Conservation (phyloP, 2,113 vertebrate genomes). For the Lichenostomus cassidix region DNA sequence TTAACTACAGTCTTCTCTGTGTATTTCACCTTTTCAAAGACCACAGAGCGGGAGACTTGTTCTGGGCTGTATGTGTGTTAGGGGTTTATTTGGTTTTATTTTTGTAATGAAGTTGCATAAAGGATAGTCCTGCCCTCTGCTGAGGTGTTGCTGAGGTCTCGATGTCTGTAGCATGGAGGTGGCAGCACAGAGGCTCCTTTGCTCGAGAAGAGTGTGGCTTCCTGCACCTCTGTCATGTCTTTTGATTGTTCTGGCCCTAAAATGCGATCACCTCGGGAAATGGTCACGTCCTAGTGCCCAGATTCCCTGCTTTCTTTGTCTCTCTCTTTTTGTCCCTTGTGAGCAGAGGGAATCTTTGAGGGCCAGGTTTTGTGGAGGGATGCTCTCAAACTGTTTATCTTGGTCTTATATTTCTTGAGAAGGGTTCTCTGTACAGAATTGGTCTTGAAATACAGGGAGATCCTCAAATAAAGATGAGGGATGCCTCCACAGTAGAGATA, state of each 20-base stretch:
- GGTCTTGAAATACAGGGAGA: not conserved
- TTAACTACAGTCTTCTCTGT: not conserved
- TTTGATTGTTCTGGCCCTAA: not conserved
- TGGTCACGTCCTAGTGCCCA: fast-evolving
- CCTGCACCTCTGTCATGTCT: not conserved
- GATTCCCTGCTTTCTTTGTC: too few species aligned
- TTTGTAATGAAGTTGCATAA: not conserved
- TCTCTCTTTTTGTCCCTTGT: not conserved
- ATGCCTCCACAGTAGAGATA: not conserved
- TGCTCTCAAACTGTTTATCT: not conserved
- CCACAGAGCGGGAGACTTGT: not conserved
- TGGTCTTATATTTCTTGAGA: not conserved
- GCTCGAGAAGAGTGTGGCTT: not conserved
- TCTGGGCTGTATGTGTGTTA: not conserved
- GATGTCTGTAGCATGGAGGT: not conserved
- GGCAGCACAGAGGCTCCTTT: fast-evolving
- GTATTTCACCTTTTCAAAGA: not conserved
- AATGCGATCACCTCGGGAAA: not conserved
- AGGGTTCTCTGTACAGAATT: not conserved
- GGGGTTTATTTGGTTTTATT: not conserved
- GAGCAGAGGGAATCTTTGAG: not conserved
- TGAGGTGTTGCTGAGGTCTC: not conserved
- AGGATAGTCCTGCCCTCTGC: not conserved
- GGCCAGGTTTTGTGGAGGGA: not conserved
- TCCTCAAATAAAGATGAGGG: not conserved